Conservation (phyloP, 2,797 vertebrate species). For the Syndactyla subalaris region DNA sequence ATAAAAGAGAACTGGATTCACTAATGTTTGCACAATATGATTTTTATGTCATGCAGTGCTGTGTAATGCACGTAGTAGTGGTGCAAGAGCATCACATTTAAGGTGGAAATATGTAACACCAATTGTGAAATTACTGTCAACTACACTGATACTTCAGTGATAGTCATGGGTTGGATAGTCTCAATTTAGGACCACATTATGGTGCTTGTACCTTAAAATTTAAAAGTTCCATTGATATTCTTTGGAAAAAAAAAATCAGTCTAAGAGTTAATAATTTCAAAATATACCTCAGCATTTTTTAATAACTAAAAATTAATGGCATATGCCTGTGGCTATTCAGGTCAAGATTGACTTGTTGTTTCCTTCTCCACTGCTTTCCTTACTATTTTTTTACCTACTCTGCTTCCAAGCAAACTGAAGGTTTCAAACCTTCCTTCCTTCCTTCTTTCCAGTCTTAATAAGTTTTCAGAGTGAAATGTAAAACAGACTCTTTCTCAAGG, state of each 20-base stretch:
- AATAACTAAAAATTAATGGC: background rate
- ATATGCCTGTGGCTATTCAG: background rate
- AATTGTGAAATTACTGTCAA: background rate
- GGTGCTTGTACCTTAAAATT: background rate
- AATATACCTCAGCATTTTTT: background rate
- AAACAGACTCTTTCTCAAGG: background rate
- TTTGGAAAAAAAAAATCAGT: background rate
- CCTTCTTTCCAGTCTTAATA: background rate
- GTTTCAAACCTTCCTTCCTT: background rate
- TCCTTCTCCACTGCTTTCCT: background rate
- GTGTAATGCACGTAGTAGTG: background rate
- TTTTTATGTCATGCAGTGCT: background rate
- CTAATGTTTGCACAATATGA: background rate
- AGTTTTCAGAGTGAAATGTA: background rate
- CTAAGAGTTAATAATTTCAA: background rate
- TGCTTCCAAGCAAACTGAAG: background rate
- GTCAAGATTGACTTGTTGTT: background rate
- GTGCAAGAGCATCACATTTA: background rate
- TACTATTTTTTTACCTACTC: slow-evolving; percentile 8
- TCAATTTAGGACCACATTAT: background rate
- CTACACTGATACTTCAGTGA: background rate
- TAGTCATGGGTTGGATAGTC: background rate
- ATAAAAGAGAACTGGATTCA: background rate
- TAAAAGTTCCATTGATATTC: background rate
- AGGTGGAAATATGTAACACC: background rate